Evolutionary conservation across 2,113 vertebrate species (phyloP).

Genomic region (Myotis davidii): DNA sequence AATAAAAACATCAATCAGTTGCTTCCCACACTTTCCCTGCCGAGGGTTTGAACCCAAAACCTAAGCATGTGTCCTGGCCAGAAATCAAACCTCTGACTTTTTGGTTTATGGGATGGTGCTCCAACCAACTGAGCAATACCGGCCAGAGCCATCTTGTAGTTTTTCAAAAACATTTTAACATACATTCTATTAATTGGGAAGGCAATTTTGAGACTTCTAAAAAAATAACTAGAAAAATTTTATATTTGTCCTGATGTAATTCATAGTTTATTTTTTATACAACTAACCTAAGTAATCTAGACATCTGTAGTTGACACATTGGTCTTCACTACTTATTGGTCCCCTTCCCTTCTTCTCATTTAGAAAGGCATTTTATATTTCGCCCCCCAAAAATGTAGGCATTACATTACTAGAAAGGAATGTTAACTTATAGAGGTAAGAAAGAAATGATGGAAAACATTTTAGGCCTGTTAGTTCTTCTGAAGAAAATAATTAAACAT

Average conservation of each 20-base stretch:
- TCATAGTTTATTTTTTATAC: constrained; percentile 16
- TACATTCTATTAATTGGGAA: constrained; percentile 48
- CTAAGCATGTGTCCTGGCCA: background rate
- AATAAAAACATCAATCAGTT: background rate
- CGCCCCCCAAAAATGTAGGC: background rate
- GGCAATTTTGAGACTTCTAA: background rate
- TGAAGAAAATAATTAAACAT: constrained; percentile 33
- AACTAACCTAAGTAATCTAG: background rate
- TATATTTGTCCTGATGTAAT: background rate
- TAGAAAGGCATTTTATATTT: constrained; percentile 14
- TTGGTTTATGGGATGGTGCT: background rate
- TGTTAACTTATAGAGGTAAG: background rate
- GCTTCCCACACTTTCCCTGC: no score
- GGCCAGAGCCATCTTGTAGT: background rate
- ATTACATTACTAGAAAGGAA: constrained; percentile 9
- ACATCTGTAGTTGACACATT: background rate
- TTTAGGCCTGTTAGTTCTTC: constrained; percentile 34
- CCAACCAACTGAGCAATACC: background rate
- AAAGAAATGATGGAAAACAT: constrained; percentile 37
- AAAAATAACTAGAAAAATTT: background rate
- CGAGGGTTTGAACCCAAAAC: background rate
- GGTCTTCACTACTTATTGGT: background rate
- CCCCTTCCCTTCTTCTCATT: background rate
- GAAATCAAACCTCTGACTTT: background rate
- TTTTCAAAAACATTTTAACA: background rate